Conservation (phyloP, 2,797 vertebrate genomes). For the Anguilla megastoma region DNA sequence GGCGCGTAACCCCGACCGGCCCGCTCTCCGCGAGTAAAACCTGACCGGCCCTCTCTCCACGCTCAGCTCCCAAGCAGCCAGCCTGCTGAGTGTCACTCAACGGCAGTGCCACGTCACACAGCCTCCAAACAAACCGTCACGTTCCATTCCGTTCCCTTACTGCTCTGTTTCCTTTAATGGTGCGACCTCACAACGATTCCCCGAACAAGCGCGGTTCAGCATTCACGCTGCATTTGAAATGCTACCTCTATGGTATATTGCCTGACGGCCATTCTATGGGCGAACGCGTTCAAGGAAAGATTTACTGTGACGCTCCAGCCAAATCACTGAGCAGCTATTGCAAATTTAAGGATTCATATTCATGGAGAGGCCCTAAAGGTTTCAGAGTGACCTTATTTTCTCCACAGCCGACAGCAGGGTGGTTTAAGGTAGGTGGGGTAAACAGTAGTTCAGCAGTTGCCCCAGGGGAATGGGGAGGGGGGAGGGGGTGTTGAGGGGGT, state of each 20-base stretch:
- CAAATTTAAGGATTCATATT: conserved; percentile 32
- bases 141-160: not conserved
- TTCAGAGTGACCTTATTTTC: conserved; percentile 3
- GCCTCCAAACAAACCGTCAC: not conserved
- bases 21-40: not conserved
- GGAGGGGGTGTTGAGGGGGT: not conserved
- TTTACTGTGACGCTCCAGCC: conserved; percentile 30
- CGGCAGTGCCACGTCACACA: not conserved
- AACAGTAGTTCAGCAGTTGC: not conserved
- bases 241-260: not conserved
- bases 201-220: not conserved
- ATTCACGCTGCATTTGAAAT: not conserved
- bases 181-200: not conserved
- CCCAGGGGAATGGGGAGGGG: not conserved
- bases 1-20: not conserved
- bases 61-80: no score
- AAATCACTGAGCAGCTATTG: conserved; percentile 28
- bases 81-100: not conserved
- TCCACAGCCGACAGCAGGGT: not conserved
- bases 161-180: not conserved
- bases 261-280: not conserved
- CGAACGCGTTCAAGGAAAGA: conserved; percentile 8
- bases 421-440: not conserved
- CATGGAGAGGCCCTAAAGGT: not conserved
- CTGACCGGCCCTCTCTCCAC: not conserved